Percentiles rank a stretch among this genome's conserved stretches.
Conservation (phyloP, 2,113 vertebrate genomes). For the Pomatorhinus ruficollis region DNA sequence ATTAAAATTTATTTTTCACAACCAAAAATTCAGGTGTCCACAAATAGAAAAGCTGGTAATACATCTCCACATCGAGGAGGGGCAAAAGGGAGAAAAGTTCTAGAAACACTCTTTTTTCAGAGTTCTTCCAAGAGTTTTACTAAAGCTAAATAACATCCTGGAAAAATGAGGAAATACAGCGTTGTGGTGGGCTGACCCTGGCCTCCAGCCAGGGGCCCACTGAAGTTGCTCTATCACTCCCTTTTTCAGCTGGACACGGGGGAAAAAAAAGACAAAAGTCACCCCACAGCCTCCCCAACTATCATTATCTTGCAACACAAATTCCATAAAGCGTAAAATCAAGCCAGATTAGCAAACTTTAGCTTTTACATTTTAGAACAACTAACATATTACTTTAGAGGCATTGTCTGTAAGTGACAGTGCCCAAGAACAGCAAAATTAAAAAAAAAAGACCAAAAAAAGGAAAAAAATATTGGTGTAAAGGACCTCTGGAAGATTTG, state of each 20-base stretch:
- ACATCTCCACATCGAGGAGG: background rate
- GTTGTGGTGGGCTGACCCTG: background rate
- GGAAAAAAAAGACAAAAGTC: background rate
- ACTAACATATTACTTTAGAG: background rate
- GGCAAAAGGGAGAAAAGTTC: background rate
- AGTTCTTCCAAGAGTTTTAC: background rate
- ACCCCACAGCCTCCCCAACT: background rate
- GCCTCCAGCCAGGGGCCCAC: background rate
- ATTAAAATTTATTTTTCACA: background rate
- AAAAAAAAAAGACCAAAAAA: background rate
- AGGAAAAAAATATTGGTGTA: background rate
- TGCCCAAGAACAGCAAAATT: background rate
- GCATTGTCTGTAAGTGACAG: background rate
- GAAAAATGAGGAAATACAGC: background rate
- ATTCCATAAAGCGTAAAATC: background rate
- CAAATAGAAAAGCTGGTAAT: background rate
- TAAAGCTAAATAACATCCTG: background rate
- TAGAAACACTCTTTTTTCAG: background rate
- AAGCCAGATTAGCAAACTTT: background rate
- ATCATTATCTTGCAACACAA: background rate
- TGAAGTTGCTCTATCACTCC: background rate
- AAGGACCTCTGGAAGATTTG: background rate
- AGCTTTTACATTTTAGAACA: background rate
- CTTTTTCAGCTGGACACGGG: background rate
- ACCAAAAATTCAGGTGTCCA: background rate